Evolutionary conservation across 2,888 invertebrate species (phyloP), one percentile per base, ranked within the genome.

Genomic region (Drosophila helvetica): DNA sequence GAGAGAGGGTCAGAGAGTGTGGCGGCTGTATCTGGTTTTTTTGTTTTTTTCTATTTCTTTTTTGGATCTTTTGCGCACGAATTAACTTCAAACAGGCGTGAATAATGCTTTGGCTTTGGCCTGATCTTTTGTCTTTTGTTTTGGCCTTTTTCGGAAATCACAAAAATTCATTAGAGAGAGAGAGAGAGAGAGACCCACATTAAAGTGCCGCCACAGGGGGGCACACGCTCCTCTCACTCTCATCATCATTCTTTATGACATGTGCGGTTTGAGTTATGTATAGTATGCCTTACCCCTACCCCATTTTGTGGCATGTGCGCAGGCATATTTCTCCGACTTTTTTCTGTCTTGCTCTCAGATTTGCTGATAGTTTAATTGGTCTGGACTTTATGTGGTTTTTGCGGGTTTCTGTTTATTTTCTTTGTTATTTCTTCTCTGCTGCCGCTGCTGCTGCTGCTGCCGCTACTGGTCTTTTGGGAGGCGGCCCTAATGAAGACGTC

Each of bases 61-160:
- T 65, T 76, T 75, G 75, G 77, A 84, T 85, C 79, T 76, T 65
- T 64, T 74, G 74, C 75, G 79, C 77, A 74, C 74, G 69, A 85
- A 85, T 87, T 79, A 82, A 75, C 80, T 75, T 75, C 85, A 86
- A 80, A 79, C 70, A 82, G 86, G 84, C 87, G 87, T 86, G 74
- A 86, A 85, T 82, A 86, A 85, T 85, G 71, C 67, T 66, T 51
- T 53, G 65, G 79, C 81, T 78, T 78, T 74, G 79, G 22, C 51
- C 51, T 72, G 68, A 67, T 68, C 52, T 54, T 68, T 67, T 59
- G 68, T 54, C 57, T 68, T 47, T 68, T 19, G 54, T 7, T 45
- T 27, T 15, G n/a, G n/a, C 52, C 18, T 47, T 55, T 53, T 55
- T 55, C 12, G 65, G 58, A 53, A 82, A 86, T 82, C 80, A 68